Conservation (phyloP, 2,113 vertebrate genomes). For the cattle (Bos taurus) region ARS-UCD2.0 NC_037340.1:73219501-73220000, state of each 20-base stretch:
- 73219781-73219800: not conserved
- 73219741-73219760: not conserved
- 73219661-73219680: slow-evolving; percentile 22
- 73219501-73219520: slow-evolving; percentile 60
- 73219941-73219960: slow-evolving; percentile 25
- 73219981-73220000: not conserved
- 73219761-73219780: not conserved
- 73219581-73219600: slow-evolving; percentile 60
- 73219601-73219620: slow-evolving; percentile 64
- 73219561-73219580: slow-evolving; percentile 74
- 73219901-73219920: not conserved
- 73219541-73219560: slow-evolving; percentile 68
- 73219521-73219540: slow-evolving; percentile 74
- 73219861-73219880: not conserved
- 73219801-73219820: not conserved
- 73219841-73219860: not conserved
- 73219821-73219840: not conserved
- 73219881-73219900: not conserved
- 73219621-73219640: slow-evolving; percentile 37
- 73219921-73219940: not conserved
- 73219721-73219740: not conserved
- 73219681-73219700: slow-evolving; percentile 21
- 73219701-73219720: not conserved
- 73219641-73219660: slow-evolving; percentile 37
- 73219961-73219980: slow-evolving; percentile 12